phyloP scores from a whole-genome alignment of 2,888 invertebrate genomes.

The Aporophyla lueneburgensis region DNA sequence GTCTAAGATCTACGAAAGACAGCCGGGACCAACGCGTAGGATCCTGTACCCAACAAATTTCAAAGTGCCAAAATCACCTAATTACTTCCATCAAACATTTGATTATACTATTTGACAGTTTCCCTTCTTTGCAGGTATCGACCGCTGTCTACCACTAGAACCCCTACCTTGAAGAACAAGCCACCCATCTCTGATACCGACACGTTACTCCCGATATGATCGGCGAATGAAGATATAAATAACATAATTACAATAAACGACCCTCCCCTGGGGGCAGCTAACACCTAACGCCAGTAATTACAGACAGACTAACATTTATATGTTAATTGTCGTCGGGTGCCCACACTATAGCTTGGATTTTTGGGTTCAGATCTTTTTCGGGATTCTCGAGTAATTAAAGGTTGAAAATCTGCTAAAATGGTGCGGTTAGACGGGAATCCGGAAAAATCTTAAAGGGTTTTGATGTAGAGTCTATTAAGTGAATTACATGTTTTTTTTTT shows the following conservation, averaged over 20 bases:
- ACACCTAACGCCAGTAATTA: slow-evolving; percentile 69
- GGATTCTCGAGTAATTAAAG: slow-evolving; percentile 9
- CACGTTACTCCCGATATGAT: slow-evolving; percentile 60
- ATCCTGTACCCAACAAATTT: no score
- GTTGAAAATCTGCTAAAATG: background rate
- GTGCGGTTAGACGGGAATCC: background rate
- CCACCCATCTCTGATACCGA: slow-evolving; percentile 43
- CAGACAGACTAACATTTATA: slow-evolving; percentile 56
- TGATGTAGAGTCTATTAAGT: background rate
- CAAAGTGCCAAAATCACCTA: no score
- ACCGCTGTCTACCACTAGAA: background rate
- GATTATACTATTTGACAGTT: background rate
- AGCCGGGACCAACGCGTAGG: no score
- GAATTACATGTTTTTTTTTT: no score
- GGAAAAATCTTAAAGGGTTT: background rate
- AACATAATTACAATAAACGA: slow-evolving; percentile 65
- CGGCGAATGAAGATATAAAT: slow-evolving; percentile 68
- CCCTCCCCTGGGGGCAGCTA: slow-evolving; percentile 53
- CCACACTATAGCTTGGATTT: slow-evolving; percentile 55
- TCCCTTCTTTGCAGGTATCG: background rate
- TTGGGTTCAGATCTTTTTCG: slow-evolving; percentile 28
- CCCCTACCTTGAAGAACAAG: background rate
- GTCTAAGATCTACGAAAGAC: no score
- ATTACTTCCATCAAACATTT: no score
- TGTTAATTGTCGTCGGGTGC: slow-evolving; percentile 63